phyloP scores from a whole-genome alignment of 2,797 vertebrate species.

The Discoglossus pictus region DNA sequence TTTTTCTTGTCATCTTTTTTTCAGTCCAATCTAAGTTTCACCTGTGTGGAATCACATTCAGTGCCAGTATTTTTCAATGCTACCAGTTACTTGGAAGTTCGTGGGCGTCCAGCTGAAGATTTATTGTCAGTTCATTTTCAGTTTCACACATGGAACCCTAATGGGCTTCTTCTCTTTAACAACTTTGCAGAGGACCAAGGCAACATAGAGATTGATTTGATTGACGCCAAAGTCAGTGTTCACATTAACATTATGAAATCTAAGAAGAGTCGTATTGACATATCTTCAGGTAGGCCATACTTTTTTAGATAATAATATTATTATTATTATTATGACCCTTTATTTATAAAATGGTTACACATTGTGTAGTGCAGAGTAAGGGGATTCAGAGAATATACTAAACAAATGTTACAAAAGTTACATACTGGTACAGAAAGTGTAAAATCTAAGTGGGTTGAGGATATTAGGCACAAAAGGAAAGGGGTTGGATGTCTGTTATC shows the following conservation, averaged over 20 bases:
- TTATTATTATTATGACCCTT: too few species aligned
- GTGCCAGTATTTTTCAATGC: conserved; percentile 95
- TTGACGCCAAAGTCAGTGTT: conserved; percentile 80
- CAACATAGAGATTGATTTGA: conserved; percentile 83
- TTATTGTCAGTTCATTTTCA: conserved; percentile 87
- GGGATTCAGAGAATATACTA: too few species aligned
- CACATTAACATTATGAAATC: conserved; percentile 79
- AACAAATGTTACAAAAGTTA: too few species aligned
- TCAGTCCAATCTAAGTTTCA: conserved; percentile 92
- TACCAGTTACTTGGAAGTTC: conserved; percentile 91
- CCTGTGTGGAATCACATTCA: conserved; percentile 88
- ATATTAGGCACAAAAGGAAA: too few species aligned
- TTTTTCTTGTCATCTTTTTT: too few species aligned
- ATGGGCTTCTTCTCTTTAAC: conserved; percentile 88
- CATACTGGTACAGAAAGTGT: too few species aligned
- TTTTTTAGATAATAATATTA: too few species aligned
- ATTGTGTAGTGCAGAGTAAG: too few species aligned
- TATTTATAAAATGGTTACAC: too few species aligned
- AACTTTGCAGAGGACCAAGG: conserved; percentile 81
- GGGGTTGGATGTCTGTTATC: too few species aligned
- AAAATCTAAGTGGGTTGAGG: too few species aligned
- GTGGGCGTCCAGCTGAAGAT: conserved; percentile 80
- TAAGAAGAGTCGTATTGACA: conserved; percentile 79
- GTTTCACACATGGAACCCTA: conserved; percentile 93
- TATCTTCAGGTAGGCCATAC: conserved; percentile 86